Percentiles rank a stretch among this genome's conserved stretches.
These are phyloP conservation scores for Drosophila chauvacae DNA, from an alignment of 1,140 invertebrate species.

Conservation along the genomic window DNA sequence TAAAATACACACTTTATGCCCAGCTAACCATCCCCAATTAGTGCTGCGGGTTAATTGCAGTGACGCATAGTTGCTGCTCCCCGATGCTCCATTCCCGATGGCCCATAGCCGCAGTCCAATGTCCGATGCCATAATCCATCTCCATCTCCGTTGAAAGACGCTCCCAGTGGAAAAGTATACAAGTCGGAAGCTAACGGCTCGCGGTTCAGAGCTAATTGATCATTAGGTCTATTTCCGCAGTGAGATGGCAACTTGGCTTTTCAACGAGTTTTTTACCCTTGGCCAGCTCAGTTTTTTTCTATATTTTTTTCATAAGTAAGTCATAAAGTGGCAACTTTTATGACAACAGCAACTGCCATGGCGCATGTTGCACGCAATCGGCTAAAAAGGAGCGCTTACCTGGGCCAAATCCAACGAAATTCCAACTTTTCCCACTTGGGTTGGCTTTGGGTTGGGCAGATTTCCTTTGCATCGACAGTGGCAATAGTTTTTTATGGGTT, in stretches of 20 bases:
- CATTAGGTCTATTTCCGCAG: conserved; percentile 79
- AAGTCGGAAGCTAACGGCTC: conserved; percentile 73
- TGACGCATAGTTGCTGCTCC: conserved; percentile 63
- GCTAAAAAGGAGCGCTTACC: conserved; percentile 19
- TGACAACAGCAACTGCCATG: conserved; percentile 60
- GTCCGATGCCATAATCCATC: conserved; percentile 14
- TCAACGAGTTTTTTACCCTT: conserved; percentile 29
- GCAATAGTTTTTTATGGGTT: conserved; percentile 71
- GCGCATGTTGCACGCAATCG: conserved; percentile 76
- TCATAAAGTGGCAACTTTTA: conserved; percentile 79
- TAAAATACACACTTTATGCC: conserved; percentile 82
- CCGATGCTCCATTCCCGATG: neutral
- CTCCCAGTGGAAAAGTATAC: conserved; percentile 33
- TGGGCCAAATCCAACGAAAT: conserved; percentile 27
- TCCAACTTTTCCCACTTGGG: conserved; percentile 25
- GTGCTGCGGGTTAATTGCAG: conserved; percentile 76
- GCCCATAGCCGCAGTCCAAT: neutral
- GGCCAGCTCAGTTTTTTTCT: conserved; percentile 5
- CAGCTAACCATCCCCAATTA: conserved; percentile 71
- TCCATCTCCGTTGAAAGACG: conserved; percentile 30
- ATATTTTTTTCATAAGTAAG: conserved; percentile 59
- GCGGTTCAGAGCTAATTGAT: conserved; percentile 74
- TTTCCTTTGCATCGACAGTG: conserved; percentile 44
- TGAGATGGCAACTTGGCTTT: conserved; percentile 47
- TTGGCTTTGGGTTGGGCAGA: conserved; percentile 28